Conservation (phyloP, 1,140 invertebrate genomes). For the Augochlora pura region DNA sequence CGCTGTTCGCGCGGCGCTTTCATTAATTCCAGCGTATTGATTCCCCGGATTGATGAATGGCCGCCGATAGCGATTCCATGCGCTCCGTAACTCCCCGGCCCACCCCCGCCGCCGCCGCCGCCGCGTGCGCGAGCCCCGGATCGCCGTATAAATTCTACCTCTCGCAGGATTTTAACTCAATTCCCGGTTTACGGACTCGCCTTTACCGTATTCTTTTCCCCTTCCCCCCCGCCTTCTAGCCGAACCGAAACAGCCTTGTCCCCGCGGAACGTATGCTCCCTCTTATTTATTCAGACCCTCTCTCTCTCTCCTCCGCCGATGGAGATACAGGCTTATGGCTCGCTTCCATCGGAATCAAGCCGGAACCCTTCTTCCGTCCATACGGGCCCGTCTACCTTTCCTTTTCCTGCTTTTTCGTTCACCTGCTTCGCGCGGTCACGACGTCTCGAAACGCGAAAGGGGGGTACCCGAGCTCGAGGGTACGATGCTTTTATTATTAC, state of each 20-base stretch:
- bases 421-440: no score
- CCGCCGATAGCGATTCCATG: constrained; percentile 80
- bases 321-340: constrained; percentile 2
- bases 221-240: background rate
- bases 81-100: constrained; percentile 68
- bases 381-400: background rate
- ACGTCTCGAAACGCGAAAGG: no score
- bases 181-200: constrained; percentile 62
- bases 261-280: constrained; percentile 20
- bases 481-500: no score
- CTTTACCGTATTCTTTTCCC: constrained; percentile 46
- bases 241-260: constrained; percentile 20
- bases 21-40: constrained; percentile 82
- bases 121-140: constrained; percentile 4
- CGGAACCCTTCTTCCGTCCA: constrained; percentile 11
- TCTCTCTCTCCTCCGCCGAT: background rate
- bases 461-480: no score
- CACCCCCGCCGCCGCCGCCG: constrained; percentile 59
- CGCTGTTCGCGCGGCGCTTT: constrained; percentile 81
- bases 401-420: background rate
- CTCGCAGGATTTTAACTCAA: constrained; percentile 73
- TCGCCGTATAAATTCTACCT: constrained; percentile 74
- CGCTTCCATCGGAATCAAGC: constrained; percentile 18
- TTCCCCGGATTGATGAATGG: constrained; percentile 81
- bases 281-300: constrained; percentile 15